Conservation (phyloP, 64 coral and sea anemone species). For the Catalaphyllia jardinei region DNA sequence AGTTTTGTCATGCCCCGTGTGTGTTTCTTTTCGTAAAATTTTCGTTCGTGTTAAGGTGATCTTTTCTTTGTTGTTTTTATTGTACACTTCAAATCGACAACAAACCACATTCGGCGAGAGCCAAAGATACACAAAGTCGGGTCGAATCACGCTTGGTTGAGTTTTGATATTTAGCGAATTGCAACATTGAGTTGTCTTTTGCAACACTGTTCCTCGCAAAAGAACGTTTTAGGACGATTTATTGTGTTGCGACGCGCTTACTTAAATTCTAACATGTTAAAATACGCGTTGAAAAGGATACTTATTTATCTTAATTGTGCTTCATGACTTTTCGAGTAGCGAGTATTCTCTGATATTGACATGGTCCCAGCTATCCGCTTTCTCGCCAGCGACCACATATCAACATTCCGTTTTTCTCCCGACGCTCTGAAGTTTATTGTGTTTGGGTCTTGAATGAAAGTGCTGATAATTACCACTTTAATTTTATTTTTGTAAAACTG, state of each 20-base stretch:
- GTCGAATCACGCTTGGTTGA: background rate
- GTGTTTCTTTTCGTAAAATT: background rate
- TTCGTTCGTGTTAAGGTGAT: background rate
- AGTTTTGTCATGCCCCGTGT: background rate
- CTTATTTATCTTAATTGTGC: conserved; percentile 38
- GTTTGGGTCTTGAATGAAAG: background rate
- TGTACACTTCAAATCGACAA: conserved; percentile 32
- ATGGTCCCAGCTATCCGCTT: background rate
- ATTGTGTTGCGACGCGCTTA: conserved; percentile 11
- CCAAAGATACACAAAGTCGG: background rate
- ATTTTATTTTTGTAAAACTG: conserved; percentile 16
- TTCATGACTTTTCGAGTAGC: conserved; percentile 45
- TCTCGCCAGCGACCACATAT: background rate
- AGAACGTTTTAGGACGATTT: background rate
- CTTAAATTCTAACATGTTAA: conserved; percentile 34
- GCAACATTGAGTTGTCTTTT: conserved; percentile 3
- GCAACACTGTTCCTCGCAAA: background rate
- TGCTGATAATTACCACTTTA: background rate
- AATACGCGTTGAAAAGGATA: conserved; percentile 17
- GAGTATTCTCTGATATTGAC: conserved; percentile 14
- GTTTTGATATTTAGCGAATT: conserved; percentile 7
- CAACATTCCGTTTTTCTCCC: background rate
- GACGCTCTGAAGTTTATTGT: background rate
- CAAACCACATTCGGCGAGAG: conserved; percentile 3
- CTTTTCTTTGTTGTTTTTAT: conserved; percentile 33